phyloP scores from a whole-genome alignment of 2,888 invertebrate species.

The Machimus rusticus region DNA sequence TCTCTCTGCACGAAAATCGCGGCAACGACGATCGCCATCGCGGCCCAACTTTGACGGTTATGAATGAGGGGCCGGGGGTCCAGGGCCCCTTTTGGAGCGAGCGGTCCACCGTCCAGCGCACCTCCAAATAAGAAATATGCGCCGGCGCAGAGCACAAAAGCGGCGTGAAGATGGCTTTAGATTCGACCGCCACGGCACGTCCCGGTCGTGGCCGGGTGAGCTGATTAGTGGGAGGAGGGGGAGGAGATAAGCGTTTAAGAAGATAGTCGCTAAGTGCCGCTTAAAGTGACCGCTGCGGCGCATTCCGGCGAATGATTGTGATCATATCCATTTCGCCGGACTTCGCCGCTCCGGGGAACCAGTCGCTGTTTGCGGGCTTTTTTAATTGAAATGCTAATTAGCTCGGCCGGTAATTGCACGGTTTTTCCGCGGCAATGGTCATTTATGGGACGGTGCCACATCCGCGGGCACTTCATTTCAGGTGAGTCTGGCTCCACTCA shows the following conservation, averaged over 20 bases:
- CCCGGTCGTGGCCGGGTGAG: background rate
- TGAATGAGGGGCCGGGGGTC: background rate
- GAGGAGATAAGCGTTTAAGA: background rate
- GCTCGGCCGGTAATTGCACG: background rate
- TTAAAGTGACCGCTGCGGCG: background rate
- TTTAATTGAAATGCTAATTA: slow-evolving; percentile 26
- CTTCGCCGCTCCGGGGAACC: background rate
- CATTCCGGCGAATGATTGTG: background rate
- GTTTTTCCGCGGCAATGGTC: background rate
- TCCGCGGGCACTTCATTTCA: background rate
- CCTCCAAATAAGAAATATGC: background rate
- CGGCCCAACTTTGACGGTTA: background rate
- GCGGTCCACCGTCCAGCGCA: background rate
- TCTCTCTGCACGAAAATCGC: background rate
- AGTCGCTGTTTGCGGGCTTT: background rate
- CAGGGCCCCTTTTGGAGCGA: background rate
- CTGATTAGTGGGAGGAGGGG: slow-evolving; percentile 16
- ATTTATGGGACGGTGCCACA: slow-evolving; percentile 1
- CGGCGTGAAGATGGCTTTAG: background rate
- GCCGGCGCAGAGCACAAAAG: background rate
- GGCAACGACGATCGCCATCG: background rate
- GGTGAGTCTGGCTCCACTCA: background rate
- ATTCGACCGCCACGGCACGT: background rate
- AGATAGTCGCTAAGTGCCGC: slow-evolving; percentile 25
- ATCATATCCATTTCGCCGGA: background rate